phyloP scores from a whole-genome alignment of 2,797 vertebrate genomes.

The Mus caroli region DNA sequence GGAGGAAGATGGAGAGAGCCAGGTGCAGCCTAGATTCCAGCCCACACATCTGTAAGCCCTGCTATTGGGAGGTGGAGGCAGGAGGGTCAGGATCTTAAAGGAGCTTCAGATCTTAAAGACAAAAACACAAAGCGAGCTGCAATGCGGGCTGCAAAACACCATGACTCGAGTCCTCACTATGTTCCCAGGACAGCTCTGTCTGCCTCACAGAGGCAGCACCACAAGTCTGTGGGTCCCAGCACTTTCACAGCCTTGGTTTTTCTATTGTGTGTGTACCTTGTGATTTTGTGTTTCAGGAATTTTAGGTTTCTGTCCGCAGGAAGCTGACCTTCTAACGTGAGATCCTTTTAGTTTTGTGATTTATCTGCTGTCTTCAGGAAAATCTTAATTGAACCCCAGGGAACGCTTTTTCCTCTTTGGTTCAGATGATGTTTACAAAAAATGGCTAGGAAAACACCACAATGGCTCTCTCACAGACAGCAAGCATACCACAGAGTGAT shows the following conservation, averaged over 20 bases:
- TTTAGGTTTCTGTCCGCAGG: neutral
- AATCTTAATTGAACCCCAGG: neutral
- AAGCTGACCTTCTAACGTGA: neutral
- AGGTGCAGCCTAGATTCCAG: neutral
- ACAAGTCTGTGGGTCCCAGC: neutral
- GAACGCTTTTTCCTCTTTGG: constrained; percentile 21
- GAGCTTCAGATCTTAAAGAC: neutral
- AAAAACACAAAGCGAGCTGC: neutral
- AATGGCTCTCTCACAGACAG: neutral
- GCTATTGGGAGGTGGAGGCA: neutral
- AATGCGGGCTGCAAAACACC: neutral
- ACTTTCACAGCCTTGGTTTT: neutral
- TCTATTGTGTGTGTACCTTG: neutral
- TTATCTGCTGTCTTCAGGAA: neutral
- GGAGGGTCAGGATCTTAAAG: neutral
- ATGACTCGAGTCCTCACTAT: no score
- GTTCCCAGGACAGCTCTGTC: neutral
- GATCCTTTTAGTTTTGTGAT: neutral
- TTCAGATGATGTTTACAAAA: constrained; percentile 30
- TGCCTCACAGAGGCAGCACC: neutral
- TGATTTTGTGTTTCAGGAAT: neutral
- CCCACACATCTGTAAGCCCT: neutral
- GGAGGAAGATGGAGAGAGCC: neutral
- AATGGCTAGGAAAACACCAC: constrained; percentile 30
- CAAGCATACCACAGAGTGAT: neutral